Evolutionary conservation across 2,113 vertebrate genomes (phyloP).

Genomic region (Hepsetus odoe): DNA sequence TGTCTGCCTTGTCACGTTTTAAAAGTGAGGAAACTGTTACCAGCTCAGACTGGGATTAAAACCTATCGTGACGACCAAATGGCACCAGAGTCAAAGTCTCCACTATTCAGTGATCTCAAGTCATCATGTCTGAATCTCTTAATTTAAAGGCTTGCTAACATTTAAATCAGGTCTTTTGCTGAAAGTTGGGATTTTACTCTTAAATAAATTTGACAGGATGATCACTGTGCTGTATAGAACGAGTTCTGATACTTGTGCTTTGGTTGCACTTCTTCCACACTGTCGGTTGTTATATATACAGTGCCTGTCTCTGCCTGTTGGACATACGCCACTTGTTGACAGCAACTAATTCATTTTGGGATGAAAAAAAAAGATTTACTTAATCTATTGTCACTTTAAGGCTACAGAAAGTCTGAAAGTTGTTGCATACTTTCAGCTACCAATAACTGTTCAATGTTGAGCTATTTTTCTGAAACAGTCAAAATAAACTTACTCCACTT

Average conservation of each 20-base stretch:
- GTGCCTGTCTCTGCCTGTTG: conserved; percentile 43
- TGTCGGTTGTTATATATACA: conserved; percentile 22
- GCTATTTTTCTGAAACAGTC: no score
- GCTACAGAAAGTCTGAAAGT: neutral
- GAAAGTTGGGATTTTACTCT: conserved; percentile 6
- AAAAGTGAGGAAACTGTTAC: neutral
- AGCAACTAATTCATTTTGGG: conserved; percentile 17
- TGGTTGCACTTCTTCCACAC: neutral
- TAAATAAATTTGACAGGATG: neutral
- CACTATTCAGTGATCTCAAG: neutral
- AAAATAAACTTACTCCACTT: neutral
- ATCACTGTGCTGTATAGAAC: conserved; percentile 19
- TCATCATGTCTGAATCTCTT: conserved; percentile 4
- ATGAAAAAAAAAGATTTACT: conserved; percentile 17
- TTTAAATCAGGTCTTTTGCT: conserved; percentile 8
- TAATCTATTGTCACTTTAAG: conserved; percentile 6
- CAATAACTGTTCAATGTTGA: no score
- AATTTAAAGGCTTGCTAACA: conserved; percentile 6
- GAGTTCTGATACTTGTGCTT: neutral
- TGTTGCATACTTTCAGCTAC: no score
- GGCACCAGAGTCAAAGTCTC: neutral
- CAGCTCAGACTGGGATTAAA: neutral
- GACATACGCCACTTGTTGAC: conserved; percentile 19
- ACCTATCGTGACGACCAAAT: neutral
- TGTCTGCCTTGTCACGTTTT: neutral